These are phyloP conservation scores for Laothoe populi DNA, from an alignment of 2,888 invertebrate genomes.

Conservation along the genomic window DNA sequence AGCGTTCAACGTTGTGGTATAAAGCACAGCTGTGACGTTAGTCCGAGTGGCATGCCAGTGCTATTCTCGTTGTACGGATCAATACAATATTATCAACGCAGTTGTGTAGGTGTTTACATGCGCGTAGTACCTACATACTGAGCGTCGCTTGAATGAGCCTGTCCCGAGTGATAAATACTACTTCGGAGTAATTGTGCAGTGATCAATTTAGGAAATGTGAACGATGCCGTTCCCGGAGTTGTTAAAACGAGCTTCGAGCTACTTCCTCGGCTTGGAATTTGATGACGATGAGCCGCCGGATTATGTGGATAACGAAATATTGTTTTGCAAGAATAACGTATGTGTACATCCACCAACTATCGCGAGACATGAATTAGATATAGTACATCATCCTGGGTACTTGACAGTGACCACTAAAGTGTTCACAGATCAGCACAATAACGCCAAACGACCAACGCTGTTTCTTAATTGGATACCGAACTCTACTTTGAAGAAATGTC, in stretches of 20 bases:
- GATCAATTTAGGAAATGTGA: constrained; percentile 68
- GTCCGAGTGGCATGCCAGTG: constrained; percentile 50
- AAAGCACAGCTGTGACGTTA: constrained; percentile 57
- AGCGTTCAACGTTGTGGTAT: constrained; percentile 35
- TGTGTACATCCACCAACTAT: constrained; percentile 97
- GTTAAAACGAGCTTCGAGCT: constrained; percentile 91
- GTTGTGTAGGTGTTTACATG: constrained; percentile 78
- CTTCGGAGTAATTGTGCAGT: constrained; percentile 39
- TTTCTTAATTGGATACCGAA: constrained; percentile 98
- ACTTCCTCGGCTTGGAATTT: constrained; percentile 89
- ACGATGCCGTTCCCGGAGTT: constrained; percentile 91
- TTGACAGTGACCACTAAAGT: constrained; percentile 94
- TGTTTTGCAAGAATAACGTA: constrained; percentile 98
- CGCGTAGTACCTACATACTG: constrained; percentile 76
- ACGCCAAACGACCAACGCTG: constrained; percentile 91
- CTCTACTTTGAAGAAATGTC: constrained; percentile 93
- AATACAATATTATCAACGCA: constrained; percentile 79
- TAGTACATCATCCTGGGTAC: constrained; percentile 96
- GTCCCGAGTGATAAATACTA: constrained; percentile 63
- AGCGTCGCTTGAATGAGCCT: constrained; percentile 65
- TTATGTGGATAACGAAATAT: constrained; percentile 93
- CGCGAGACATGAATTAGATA: constrained; percentile 92
- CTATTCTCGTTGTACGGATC: constrained; percentile 69
- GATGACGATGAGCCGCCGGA: constrained; percentile 84
- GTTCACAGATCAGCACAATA: constrained; percentile 91